phyloP scores from a whole-genome alignment of 2,797 vertebrate species.

The Borostomias antarcticus region DNA sequence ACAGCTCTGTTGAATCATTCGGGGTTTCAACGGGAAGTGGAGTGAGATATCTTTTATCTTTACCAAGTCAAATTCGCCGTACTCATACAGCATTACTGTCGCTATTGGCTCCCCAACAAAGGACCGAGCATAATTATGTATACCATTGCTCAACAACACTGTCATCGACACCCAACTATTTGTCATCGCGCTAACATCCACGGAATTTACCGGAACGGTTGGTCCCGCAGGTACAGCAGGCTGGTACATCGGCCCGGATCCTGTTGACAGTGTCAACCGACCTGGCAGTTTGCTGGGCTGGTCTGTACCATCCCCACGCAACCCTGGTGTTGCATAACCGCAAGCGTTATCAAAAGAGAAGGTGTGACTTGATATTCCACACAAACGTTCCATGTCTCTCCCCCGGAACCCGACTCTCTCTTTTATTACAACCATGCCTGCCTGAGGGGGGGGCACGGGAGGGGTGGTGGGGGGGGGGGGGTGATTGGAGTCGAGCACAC shows the following conservation, averaged over 20 bases:
- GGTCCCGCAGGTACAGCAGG: no score
- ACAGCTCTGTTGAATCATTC: not conserved
- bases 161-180: no score
- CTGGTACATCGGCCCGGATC: not conserved
- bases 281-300: not conserved
- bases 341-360: conserved; percentile 58
- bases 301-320: conserved; percentile 42
- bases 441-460: no score
- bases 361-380: conserved; percentile 64
- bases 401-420: conserved; percentile 20
- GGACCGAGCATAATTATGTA: not conserved
- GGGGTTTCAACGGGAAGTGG: not conserved
- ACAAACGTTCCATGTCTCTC: conserved; percentile 35
- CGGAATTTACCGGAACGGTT: no score
- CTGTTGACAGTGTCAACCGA: conserved; percentile 10
- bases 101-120: not conserved
- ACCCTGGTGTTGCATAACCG: conserved; percentile 50
- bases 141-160: not conserved
- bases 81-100: not conserved
- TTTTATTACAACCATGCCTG: conserved; percentile 31
- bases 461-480: no score
- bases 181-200: no score
- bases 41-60: not conserved
- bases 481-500: conserved; percentile 25
- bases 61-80: not conserved